A percentile compares a stretch with the other conserved stretches of the same genome.
Conservation (phyloP, 2,797 vertebrate genomes). For the Petrocephalus sullivani region DNA sequence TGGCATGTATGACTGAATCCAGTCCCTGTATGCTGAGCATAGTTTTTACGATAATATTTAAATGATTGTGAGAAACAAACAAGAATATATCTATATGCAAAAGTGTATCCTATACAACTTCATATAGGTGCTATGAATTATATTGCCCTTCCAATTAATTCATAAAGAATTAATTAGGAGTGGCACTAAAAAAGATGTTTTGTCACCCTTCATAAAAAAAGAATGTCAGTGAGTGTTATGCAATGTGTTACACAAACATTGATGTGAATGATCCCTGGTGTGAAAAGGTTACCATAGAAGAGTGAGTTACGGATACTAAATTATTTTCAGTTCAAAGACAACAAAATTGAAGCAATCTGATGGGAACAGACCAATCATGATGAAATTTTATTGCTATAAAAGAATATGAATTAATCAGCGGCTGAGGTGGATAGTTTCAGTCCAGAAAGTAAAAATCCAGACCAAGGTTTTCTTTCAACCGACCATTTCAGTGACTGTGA, state of each 20-base stretch:
- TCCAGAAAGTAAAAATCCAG: too few relatives aligned
- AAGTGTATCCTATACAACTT: neutral
- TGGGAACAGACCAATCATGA: neutral
- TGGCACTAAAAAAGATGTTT: neutral
- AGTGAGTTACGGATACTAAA: neutral
- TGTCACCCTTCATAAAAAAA: neutral
- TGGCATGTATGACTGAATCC: neutral
- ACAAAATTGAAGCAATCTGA: neutral
- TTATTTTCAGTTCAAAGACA: neutral
- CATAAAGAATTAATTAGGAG: neutral
- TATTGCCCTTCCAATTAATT: neutral
- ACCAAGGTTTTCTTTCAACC: too few relatives aligned
- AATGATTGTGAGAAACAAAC: neutral
- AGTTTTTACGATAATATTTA: neutral
- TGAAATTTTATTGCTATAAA: neutral
- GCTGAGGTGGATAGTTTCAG: too few relatives aligned
- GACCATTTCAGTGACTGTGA: too few relatives aligned
- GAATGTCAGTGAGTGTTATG: neutral
- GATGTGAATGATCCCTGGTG: neutral
- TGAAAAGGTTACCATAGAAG: neutral
- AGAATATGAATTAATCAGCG: neutral
- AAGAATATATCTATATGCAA: neutral
- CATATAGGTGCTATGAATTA: neutral
- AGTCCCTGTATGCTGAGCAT: neutral
- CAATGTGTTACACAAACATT: neutral